Conservation (phyloP, 2,113 vertebrate genomes). For the Vulpes ferrilata region DNA sequence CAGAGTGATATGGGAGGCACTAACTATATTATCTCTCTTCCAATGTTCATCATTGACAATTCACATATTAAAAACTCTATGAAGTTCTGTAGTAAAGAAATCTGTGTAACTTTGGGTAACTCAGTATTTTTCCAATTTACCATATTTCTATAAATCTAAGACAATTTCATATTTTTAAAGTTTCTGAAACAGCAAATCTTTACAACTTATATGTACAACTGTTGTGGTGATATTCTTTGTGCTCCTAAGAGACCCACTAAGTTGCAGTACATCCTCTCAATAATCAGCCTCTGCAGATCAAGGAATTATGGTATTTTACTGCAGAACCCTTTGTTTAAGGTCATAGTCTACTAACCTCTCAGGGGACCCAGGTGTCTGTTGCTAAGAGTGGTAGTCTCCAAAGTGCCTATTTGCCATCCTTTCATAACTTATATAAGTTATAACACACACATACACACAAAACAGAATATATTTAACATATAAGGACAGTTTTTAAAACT, state of each 20-base stretch:
- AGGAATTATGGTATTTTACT: background rate
- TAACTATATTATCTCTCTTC: background rate
- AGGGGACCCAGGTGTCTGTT: background rate
- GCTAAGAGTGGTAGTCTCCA: background rate
- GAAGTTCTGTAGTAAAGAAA: background rate
- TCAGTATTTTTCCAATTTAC: background rate
- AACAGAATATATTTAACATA: background rate
- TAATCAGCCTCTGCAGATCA: background rate
- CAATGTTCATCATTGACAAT: background rate
- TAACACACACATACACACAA: background rate
- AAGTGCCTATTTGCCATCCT: background rate
- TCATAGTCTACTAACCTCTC: background rate
- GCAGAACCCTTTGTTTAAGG: background rate
- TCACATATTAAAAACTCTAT: background rate
- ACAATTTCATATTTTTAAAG: background rate
- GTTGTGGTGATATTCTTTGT: background rate
- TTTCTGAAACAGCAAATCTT: background rate
- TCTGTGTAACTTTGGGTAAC: background rate
- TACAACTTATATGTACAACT: background rate
- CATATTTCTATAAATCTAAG: background rate
- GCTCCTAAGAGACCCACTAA: background rate
- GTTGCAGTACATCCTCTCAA: background rate
- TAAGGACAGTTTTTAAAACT: background rate
- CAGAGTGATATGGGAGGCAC: background rate
- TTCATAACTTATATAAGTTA: background rate